phyloP scores from a whole-genome alignment of 2,797 vertebrate species.

The Sebastes taczanowskii region DNA sequence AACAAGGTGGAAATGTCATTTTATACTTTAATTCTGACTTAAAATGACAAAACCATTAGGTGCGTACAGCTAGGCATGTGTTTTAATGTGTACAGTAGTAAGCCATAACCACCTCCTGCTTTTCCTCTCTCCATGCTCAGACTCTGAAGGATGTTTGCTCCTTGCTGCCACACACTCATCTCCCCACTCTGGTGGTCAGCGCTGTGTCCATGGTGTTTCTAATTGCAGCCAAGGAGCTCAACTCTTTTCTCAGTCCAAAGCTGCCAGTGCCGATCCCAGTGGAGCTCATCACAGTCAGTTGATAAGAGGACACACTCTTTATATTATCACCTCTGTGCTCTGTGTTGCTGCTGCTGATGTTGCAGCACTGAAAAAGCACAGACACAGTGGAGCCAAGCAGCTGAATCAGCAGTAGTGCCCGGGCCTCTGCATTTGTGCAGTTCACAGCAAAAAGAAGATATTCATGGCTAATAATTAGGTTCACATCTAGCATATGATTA shows the following conservation, averaged over 20 bases:
- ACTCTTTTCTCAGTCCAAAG: conserved; percentile 80
- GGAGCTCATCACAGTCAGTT: conserved; percentile 90
- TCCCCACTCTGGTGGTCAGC: conserved; percentile 87
- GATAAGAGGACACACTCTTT: conserved; percentile 26
- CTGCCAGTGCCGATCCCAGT: conserved; percentile 91
- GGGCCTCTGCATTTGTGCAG: conserved; percentile 47
- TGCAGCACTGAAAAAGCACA: conserved; percentile 47
- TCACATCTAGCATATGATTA: conserved; percentile 39
- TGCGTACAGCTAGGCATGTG: neutral
- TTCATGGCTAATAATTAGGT: conserved; percentile 67
- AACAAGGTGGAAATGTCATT: neutral
- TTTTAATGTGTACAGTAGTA: neutral
- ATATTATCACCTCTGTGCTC: conserved; percentile 26
- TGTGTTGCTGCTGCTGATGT: conserved; percentile 52
- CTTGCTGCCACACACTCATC: conserved; percentile 84
- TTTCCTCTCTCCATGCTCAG: conserved; percentile 71
- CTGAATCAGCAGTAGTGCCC: conserved; percentile 60
- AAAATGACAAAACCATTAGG: neutral
- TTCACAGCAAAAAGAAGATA: conserved; percentile 51
- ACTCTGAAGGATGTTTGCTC: conserved; percentile 86
- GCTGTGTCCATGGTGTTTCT: conserved; percentile 85
- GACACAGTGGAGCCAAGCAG: conserved; percentile 50
- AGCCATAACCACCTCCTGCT: neutral
- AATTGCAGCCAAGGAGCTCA: conserved; percentile 88
- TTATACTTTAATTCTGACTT: neutral